Evolutionary conservation across 2,888 invertebrate genomes (phyloP).

Genomic region (Dasysyrphus tricinctus): DNA sequence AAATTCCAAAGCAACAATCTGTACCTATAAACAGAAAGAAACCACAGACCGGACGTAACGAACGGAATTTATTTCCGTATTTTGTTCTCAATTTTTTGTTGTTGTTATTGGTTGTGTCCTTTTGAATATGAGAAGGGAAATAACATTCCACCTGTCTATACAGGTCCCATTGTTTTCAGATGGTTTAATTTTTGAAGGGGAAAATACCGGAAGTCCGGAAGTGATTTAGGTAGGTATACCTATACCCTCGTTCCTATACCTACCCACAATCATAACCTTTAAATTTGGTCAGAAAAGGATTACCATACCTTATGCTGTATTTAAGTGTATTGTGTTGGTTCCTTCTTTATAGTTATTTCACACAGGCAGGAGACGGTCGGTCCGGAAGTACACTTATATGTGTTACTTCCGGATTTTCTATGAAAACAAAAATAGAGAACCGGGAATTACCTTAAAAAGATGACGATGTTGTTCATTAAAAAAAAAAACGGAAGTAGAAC

Average conservation of each 20-base stretch:
- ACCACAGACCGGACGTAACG: slow-evolving; percentile 61
- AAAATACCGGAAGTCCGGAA: slow-evolving; percentile 81
- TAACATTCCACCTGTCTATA: slow-evolving; percentile 66
- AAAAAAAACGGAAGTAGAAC: slow-evolving; percentile 55
- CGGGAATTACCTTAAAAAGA: slow-evolving; percentile 49
- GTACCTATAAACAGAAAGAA: slow-evolving; percentile 61
- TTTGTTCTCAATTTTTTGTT: slow-evolving; percentile 49
- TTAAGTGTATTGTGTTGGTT: slow-evolving; percentile 36
- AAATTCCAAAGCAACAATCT: slow-evolving; percentile 45
- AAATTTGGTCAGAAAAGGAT: slow-evolving; percentile 77
- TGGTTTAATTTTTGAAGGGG: slow-evolving; percentile 19
- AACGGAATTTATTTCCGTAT: slow-evolving; percentile 71
- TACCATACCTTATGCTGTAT: slow-evolving; percentile 70
- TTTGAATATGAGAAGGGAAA: slow-evolving; percentile 37
- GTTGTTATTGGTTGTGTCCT: slow-evolving; percentile 34
- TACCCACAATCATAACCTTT: slow-evolving; percentile 34
- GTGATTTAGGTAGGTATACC: slow-evolving; percentile 80
- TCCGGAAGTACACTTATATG: slow-evolving; percentile 68
- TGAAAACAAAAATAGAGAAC: slow-evolving; percentile 33
- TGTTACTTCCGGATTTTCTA: slow-evolving; percentile 72
- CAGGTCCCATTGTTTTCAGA: slow-evolving; percentile 35
- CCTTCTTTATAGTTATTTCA: slow-evolving; percentile 15
- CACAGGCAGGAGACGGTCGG: slow-evolving; percentile 32
- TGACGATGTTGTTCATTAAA: slow-evolving; percentile 2
- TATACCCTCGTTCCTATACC: background rate